Percentiles rank a stretch among this genome's conserved stretches.
These are phyloP conservation scores for Pseudococcus viburni DNA, from an alignment of 2,888 invertebrate species.

Conservation along the genomic window DNA sequence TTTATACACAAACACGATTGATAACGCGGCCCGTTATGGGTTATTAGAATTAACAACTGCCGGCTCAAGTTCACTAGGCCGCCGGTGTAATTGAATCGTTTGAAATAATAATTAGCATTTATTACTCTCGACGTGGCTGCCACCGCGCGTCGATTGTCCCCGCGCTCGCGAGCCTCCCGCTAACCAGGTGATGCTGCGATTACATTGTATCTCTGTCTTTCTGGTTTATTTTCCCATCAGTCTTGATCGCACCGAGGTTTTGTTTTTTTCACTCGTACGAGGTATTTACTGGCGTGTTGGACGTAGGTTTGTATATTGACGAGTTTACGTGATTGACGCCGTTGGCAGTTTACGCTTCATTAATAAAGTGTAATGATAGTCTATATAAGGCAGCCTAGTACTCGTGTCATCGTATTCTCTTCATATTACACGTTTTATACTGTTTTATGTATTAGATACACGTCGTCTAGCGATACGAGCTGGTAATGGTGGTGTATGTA, in stretches of 20 bases:
- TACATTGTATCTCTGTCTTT: neutral
- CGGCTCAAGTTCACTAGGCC: conserved; percentile 65
- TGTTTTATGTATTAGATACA: neutral
- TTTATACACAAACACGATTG: conserved; percentile 36
- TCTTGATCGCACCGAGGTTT: neutral
- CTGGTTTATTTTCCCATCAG: neutral
- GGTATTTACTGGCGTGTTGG: neutral
- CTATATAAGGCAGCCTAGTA: neutral
- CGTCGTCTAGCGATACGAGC: neutral
- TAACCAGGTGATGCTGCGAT: neutral
- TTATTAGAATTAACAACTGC: conserved; percentile 66
- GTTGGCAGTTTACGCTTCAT: conserved; percentile 18
- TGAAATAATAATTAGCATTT: conserved; percentile 66
- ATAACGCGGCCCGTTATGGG: conserved; percentile 60
- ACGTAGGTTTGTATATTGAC: neutral
- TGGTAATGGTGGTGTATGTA: neutral
- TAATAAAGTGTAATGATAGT: neutral
- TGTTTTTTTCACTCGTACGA: neutral
- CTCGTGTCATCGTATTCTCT: neutral
- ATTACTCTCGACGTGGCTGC: conserved; percentile 35
- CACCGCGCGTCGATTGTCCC: neutral
- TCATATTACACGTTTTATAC: conserved; percentile 4
- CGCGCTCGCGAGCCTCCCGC: neutral
- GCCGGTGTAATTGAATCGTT: conserved; percentile 65
- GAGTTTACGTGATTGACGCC: conserved; percentile 9